Percentiles rank a stretch among this genome's conserved stretches.
Conservation (phyloP, 1,140 invertebrate species). For the Oncopodura yosiiana region DNA sequence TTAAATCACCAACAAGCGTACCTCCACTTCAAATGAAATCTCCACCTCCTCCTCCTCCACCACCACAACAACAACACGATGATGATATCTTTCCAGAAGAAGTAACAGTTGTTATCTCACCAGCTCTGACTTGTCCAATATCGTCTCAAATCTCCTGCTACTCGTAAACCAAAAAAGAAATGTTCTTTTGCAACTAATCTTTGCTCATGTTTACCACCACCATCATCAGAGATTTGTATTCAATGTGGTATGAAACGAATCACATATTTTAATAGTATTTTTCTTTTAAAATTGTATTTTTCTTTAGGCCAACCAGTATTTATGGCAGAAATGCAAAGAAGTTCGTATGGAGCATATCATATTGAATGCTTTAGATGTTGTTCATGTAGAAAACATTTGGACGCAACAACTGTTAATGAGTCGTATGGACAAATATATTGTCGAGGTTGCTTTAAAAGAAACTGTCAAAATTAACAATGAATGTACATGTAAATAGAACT, state of each 20-base stretch:
- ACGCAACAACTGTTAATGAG: conserved; percentile 20
- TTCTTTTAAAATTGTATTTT: not conserved
- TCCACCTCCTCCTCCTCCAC: too few species aligned
- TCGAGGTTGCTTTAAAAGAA: too few species aligned
- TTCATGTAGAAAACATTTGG: conserved; percentile 13
- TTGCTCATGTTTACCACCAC: not conserved
- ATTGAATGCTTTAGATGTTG: conserved; percentile 17
- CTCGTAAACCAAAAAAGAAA: not conserved
- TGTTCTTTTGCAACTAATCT: not conserved
- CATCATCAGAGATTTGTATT: not conserved
- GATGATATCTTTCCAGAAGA: not conserved
- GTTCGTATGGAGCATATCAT: conserved; percentile 19
- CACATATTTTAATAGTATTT: not conserved
- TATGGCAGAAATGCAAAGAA: conserved; percentile 15
- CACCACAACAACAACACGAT: not conserved
- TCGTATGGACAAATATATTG: conserved; percentile 23
- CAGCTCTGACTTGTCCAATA: not conserved
- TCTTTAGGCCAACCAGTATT: conserved; percentile 15
- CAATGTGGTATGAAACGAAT: not conserved
- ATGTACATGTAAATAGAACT: too few species aligned
- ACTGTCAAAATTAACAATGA: too few species aligned
- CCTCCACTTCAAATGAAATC: too few species aligned
- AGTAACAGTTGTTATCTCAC: too few species aligned
- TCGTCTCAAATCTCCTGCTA: too few species aligned
- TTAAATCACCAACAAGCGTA: too few species aligned